Evolutionary conservation across 2,888 invertebrate species (phyloP).

Genomic region (Leptopilina myrica): DNA sequence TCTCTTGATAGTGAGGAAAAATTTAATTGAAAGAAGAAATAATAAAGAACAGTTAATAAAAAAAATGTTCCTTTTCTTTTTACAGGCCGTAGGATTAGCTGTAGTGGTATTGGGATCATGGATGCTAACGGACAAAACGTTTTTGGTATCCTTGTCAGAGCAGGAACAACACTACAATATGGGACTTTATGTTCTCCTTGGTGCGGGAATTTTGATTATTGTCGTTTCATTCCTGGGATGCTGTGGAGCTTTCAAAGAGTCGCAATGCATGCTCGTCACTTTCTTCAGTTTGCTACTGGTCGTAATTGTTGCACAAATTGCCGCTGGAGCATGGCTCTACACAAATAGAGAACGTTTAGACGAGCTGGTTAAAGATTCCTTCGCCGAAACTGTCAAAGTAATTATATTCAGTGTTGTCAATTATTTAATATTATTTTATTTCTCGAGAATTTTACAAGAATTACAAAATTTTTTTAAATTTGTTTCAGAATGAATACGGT

Average conservation of each 20-base stretch:
- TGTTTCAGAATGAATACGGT: conserved; percentile 72
- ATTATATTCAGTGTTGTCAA: conserved; percentile 11
- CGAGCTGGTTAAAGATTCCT: conserved; percentile 79
- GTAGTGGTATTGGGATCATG: conserved; percentile 85
- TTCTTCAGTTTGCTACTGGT: conserved; percentile 88
- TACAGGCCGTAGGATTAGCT: conserved; percentile 85
- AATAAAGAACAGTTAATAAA: no score
- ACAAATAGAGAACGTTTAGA: conserved; percentile 83
- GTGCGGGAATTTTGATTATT: conserved; percentile 84
- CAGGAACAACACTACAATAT: conserved; percentile 82
- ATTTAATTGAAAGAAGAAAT: no score
- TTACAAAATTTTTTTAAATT: background rate
- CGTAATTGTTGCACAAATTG: conserved; percentile 87
- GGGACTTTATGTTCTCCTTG: conserved; percentile 85
- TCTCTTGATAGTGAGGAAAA: no score
- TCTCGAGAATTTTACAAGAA: background rate
- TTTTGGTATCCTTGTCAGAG: conserved; percentile 84
- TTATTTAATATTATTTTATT: background rate
- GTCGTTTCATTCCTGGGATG: conserved; percentile 89
- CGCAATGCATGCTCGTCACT: conserved; percentile 87
- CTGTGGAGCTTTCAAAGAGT: conserved; percentile 88
- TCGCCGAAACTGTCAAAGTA: conserved; percentile 71
- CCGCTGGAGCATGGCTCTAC: conserved; percentile 87
- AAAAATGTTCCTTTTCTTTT: conserved; percentile 58
- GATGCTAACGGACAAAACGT: conserved; percentile 87